Base-by-base conservation (phyloP, 2,888 invertebrate species). In the Stramonita haemastoma region DNA sequence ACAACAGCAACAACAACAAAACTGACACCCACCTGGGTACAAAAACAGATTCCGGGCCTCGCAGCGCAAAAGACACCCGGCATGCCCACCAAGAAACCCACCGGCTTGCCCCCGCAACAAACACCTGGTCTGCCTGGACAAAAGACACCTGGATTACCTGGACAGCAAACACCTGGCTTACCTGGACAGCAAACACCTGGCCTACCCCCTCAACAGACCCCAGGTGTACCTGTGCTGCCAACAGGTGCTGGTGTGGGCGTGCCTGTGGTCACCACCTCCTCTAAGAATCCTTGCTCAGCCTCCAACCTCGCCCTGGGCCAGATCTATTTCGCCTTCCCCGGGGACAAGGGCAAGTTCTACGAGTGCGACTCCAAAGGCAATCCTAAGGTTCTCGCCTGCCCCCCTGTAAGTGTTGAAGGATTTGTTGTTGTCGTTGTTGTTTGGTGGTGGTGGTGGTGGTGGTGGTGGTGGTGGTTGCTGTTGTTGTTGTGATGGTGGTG, bases 351-450 rank as follows among this genome's bases (percentile, higher is more conserved):
- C 60, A 86, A 66, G 70, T 89, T 89, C 79, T 87, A 81, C 60
- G 89, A 89, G 87, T 89, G 89, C 46, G 89, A 89, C 66, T 26
- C 81, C 36, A 77, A 86, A 22, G 89, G 89, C 87, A 89, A 89
- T 46, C 66, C 89, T n/a, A 32, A 32, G 34, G 46, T 87, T 2
- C 36, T 89, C 19, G 19, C 32, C 34, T 89, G 89, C 46, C 89
- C 89, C 22, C 22, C 56, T 32, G 66, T 86, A 15, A 86, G 86
- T 86, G 46, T 32, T 13, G 46, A 46, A 70, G 70, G 70, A 4
- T 26, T 70, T 70, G 46, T 46, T 46, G 46, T 8, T 46, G 46
- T 46, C 46, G 46, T 46, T 46, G 46, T 46, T 46, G 46, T 46
- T 2, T 46, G 46, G 46, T 46, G 46, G 46, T 46, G 46, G 46